These are phyloP conservation scores for Melanerpes formicivorus DNA, from an alignment of 2,113 vertebrate species.

Conservation along the genomic window DNA sequence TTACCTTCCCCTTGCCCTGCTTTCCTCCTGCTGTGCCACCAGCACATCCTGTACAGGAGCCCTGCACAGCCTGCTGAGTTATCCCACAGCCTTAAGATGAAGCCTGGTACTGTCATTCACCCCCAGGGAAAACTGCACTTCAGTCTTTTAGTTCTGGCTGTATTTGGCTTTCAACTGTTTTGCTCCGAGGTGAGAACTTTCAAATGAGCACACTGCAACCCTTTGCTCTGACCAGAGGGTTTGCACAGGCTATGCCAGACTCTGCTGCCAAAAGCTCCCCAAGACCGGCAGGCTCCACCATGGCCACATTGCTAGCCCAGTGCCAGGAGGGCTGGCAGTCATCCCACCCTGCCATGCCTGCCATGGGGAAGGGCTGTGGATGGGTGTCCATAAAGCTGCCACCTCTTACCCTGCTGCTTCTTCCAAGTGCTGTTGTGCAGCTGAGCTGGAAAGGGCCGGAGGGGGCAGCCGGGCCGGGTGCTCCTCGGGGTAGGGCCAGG, in stretches of 20 bases:
- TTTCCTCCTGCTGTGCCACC: neutral
- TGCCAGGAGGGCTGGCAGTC: neutral
- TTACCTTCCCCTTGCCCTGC: neutral
- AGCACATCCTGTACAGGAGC: rapidly evolving
- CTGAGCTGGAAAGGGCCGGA: neutral
- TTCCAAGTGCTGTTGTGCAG: rapidly evolving
- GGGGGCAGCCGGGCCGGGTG: neutral
- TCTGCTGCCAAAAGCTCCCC: neutral
- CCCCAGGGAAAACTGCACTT: neutral
- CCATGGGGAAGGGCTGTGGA: neutral
- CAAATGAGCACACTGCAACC: neutral
- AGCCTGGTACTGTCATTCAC: neutral
- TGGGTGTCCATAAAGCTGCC: neutral
- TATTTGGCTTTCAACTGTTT: neutral
- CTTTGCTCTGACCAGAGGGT: neutral
- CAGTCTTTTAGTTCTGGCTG: neutral
- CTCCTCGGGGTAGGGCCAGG: rapidly evolving
- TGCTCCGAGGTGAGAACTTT: neutral
- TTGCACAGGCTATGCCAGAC: neutral
- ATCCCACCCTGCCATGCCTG: neutral
- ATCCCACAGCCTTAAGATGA: neutral
- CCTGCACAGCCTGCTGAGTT: rapidly evolving
- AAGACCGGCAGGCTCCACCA: rapidly evolving
- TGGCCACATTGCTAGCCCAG: neutral
- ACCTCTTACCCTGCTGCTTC: neutral